Percentiles rank a stretch among this genome's conserved stretches.
Conservation (phyloP, 1,140 invertebrate genomes). For the Uloborus diversus region DNA sequence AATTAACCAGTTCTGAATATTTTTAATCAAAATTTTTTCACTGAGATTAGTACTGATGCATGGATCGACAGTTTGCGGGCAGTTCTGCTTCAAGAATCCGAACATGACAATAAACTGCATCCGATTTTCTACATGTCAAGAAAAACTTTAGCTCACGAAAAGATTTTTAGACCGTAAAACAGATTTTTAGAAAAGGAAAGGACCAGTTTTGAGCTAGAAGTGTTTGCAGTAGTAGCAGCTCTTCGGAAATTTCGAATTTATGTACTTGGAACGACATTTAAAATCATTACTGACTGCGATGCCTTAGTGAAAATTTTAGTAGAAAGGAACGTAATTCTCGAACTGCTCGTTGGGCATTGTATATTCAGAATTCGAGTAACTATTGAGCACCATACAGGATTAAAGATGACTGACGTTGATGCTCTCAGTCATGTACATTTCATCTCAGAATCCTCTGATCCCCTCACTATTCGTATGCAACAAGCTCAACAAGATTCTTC, state of each 20-base stretch:
- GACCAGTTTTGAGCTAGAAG: conserved; percentile 57
- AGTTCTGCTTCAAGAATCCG: conserved; percentile 34
- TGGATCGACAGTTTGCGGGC: conserved; percentile 4
- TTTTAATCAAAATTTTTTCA: neutral
- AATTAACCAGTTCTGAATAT: conserved; percentile 8
- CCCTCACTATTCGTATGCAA: too few species aligned
- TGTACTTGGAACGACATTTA: conserved; percentile 61
- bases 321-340: conserved; percentile 11
- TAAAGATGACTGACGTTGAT: neutral
- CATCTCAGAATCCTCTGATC: too few species aligned
- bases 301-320: neutral
- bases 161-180: too few species aligned
- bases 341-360: conserved; percentile 16
- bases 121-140: conserved; percentile 31
- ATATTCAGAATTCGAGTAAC: conserved; percentile 18
- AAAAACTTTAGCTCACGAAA: conserved; percentile 56
- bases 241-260: conserved; percentile 69
- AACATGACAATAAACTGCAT: conserved; percentile 1
- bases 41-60: conserved; percentile 57
- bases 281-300: conserved; percentile 30
- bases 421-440: conserved; percentile 6
- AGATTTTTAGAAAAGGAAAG: too few species aligned
- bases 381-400: conserved; percentile 19
- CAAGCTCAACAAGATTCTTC: neutral
- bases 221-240: conserved; percentile 63